Evolutionary conservation across 2,113 vertebrate genomes (phyloP), one percentile per base, ranked within the genome.

Genomic region (Numenius arquata): DNA sequence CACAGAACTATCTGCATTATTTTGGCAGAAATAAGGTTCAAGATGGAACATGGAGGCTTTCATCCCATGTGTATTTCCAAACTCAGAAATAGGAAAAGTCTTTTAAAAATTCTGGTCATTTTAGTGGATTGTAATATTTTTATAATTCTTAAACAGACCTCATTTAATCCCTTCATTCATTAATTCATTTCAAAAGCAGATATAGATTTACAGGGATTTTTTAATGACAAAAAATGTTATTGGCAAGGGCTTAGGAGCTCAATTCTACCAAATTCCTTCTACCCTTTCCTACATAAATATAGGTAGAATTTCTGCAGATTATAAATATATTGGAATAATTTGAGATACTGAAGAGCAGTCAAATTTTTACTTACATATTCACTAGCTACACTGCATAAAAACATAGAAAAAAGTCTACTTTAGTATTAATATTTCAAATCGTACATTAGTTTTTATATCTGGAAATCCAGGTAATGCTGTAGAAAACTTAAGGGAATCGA

Each of bases 381-480:
- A 34, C n/a, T 53, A 48, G 43, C 40, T 80, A 34, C 6, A 34
- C 12, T 66, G 34, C 23, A 82, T 27, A 76, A 90, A 11, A 72
- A 71, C 8, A 26, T 25, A 61, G 45, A 32, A 3, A 48, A 61
- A 75, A 80, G 14, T 18, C 19, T 90, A 38, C 20, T 72, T 81
- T 50, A 79, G 8, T 58, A 73, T 45, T 63, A 86, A 27, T 90
- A 62, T 90, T 94, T 94, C 26, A 86, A 81, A 63, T 61, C 7
- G 53, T 62, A 29, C 21, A 18, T 36, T 77, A 21, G 1, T 56
- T 94, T 93, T 81, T 85, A 6, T 89, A 67, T 92, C 55, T 95
- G 36, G 34, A 95, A 72, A 84, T 78, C 36, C 82, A 93, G 79
- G 93, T 96, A 93, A 82, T 53, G 40, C 73, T 87, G 56, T 65